Base-by-base conservation (phyloP, 2,888 invertebrate genomes). In the Phragmatobia fuliginosa region DNA sequence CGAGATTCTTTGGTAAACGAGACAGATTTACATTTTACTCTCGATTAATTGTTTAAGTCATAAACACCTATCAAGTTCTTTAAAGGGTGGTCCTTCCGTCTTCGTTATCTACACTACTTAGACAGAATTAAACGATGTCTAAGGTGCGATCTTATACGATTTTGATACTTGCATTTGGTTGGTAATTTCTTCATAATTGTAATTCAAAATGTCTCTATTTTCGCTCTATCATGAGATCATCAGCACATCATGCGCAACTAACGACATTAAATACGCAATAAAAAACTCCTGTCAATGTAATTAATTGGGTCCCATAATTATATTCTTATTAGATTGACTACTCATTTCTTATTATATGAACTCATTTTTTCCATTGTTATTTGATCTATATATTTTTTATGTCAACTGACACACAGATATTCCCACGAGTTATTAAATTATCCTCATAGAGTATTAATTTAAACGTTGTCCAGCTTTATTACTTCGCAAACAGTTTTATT, bases 401-500 rank as follows among this genome's bases (percentile, higher is more conserved):
- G 77, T 78, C 65, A 59, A 70, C 62, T 59, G n/a, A 73, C n/a
- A 60, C 28, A n/a, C 66, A 64, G 60, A 49, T 72, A 72, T 80
- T 84, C 82, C 78, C 82, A 86, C 74, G 80, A 75, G 70, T 49
- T 33, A 49, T 67, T 52, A 58, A 62, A 63, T 45, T 32, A 68
- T 56, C 25, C 49, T 21, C 41, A 80, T 77, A 74, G 75, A 75
- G 67, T 81, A 82, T 80, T 25, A 75, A 77, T 72, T 73, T 73
- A 77, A 80, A 52, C 38, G 76, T 78, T 78, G 83, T 77, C 73
- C 82, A 74, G 52, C 72, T 72, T 58, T 66, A 74, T 75, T 74
- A 73, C 73, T 66, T 78, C 73, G 70, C 62, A 70, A 80, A 74
- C 76, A 70, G 71, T 79, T 82, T 81, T 78, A 78, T 78, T 77